Evolutionary conservation across 1,140 invertebrate species (phyloP).

Genomic region (Holcopasites calliopsidis): DNA sequence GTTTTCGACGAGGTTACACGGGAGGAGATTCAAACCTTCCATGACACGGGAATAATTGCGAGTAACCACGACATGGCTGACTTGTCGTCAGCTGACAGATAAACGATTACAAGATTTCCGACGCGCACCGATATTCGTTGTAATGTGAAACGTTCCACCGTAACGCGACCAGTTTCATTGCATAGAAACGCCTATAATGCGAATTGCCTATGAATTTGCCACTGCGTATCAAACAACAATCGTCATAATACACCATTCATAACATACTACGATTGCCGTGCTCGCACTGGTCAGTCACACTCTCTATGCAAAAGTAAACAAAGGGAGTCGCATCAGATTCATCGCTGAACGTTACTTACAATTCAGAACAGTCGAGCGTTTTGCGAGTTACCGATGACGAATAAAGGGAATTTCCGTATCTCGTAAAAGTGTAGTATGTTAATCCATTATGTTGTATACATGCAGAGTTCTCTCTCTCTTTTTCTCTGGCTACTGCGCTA

Average conservation of each 20-base stretch:
- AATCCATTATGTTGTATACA: background rate
- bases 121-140: background rate
- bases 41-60: slow-evolving; percentile 15
- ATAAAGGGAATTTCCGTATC: background rate
- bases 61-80: slow-evolving; percentile 34
- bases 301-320: slow-evolving; percentile 21
- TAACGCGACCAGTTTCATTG: slow-evolving; percentile 7
- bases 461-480: background rate
- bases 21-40: slow-evolving; percentile 10
- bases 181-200: background rate
- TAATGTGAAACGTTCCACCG: background rate
- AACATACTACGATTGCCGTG: background rate
- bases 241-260: background rate
- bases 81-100: slow-evolving; percentile 37
- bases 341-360: background rate
- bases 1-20: background rate
- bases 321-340: background rate
- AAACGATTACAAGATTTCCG: slow-evolving; percentile 16
- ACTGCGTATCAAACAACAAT: background rate
- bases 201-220: background rate
- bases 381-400: background rate
- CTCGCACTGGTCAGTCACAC: background rate
- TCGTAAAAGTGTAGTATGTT: background rate
- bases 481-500: background rate
- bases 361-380: background rate